Evolutionary conservation across 2,888 invertebrate genomes (phyloP).

Genomic region (Scaptomyza caliginosa): DNA sequence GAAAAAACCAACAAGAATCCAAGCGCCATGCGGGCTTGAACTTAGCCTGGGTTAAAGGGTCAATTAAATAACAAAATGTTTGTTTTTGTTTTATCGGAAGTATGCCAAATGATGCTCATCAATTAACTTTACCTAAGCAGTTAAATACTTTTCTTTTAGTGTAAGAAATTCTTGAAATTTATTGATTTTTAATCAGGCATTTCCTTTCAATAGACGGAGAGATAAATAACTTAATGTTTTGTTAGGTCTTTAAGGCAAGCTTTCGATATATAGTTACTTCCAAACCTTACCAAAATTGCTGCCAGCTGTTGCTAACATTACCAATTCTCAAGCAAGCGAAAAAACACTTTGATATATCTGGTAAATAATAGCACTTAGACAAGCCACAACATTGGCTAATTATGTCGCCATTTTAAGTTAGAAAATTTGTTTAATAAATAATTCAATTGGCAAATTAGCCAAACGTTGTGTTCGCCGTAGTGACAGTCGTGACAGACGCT

Average conservation of each 20-base stretch:
- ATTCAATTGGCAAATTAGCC: conserved; percentile 62
- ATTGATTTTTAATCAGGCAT: conserved; percentile 52
- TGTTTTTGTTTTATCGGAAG: conserved; percentile 36
- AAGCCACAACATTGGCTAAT: conserved; percentile 37
- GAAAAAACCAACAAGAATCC: neutral
- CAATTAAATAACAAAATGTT: conserved; percentile 18
- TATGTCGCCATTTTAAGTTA: conserved; percentile 71
- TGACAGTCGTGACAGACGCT: conserved; percentile 46
- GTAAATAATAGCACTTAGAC: no score
- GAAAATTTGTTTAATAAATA: conserved; percentile 57
- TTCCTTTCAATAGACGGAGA: conserved; percentile 29
- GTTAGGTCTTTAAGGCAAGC: neutral
- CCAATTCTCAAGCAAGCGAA: conserved; percentile 22
- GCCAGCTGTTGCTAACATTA: conserved; percentile 33
- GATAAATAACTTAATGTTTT: neutral
- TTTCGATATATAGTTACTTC: no score
- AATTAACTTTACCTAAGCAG: conserved; percentile 18
- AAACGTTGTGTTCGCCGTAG: conserved; percentile 24
- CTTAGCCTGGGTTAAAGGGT: conserved; percentile 36
- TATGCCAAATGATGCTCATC: conserved; percentile 43
- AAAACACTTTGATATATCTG: neutral
- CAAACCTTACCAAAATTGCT: no score
- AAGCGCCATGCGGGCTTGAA: conserved; percentile 60
- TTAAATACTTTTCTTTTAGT: neutral
- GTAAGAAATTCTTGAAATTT: conserved; percentile 23